These are phyloP conservation scores for Rhinoraja longicauda DNA, from an alignment of 2,797 vertebrate species.

Conservation along the genomic window DNA sequence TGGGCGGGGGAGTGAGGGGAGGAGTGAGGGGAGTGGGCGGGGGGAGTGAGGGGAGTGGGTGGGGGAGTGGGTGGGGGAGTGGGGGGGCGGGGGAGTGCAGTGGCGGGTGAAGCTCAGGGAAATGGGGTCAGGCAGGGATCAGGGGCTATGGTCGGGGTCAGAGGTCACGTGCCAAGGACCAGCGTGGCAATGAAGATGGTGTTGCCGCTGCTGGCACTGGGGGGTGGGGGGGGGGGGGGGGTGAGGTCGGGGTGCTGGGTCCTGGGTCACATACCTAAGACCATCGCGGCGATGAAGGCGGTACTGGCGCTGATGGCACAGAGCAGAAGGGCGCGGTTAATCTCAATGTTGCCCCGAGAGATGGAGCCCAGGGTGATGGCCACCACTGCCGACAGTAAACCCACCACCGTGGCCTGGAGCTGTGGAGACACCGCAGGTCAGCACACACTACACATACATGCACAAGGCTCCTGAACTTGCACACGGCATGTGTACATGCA, in stretches of 20 bases:
- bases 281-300: constrained; percentile 68
- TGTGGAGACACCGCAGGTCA: constrained; percentile 46
- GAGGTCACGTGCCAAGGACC: constrained; percentile 64
- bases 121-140: too few species aligned
- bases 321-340: constrained; percentile 74
- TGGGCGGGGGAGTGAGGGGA: too few species aligned
- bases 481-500: too few species aligned
- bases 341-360: constrained; percentile 72
- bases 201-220: constrained; percentile 85
- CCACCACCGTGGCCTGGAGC: constrained; percentile 90
- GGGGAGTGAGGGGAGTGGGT: too few species aligned
- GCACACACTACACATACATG: too few species aligned
- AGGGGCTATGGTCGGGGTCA: too few species aligned
- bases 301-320: constrained; percentile 89
- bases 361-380: constrained; percentile 75
- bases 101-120: too few species aligned
- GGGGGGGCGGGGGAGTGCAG: too few species aligned
- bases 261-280: constrained; percentile 69
- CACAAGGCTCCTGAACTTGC: too few species aligned
- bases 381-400: constrained; percentile 81
- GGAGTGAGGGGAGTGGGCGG: too few species aligned
- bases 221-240: constrained; percentile 63
- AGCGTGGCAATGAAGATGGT: constrained; percentile 76
- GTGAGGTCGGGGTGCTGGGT: too few species aligned
- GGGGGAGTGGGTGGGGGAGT: too few species aligned